phyloP scores from a whole-genome alignment of 2,113 vertebrate species.

The Halichoerus grypus region DNA sequence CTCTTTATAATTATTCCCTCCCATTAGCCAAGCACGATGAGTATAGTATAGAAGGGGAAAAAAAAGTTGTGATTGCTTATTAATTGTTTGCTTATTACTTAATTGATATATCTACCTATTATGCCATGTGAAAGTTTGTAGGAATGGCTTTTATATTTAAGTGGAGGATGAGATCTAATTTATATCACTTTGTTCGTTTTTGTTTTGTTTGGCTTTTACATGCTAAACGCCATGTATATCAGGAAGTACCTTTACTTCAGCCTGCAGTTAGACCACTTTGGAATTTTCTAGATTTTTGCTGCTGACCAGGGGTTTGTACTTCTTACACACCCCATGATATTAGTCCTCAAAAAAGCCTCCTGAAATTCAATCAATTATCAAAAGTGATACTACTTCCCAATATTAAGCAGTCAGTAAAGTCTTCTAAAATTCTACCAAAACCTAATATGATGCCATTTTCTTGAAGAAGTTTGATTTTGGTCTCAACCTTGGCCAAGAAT shows the following conservation, averaged over 20 bases:
- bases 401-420: not conserved
- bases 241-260: not conserved
- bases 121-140: not conserved
- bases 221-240: not conserved
- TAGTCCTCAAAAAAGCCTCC: not conserved
- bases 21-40: not conserved
- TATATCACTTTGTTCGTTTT: not conserved
- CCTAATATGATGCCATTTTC: not conserved
- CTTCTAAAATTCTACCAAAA: conserved; percentile 18
- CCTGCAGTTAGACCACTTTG: not conserved
- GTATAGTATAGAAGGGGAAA: not conserved
- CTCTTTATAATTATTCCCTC: not conserved
- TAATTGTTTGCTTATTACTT: not conserved
- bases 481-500: not conserved
- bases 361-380: not conserved
- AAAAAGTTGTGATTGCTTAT: not conserved
- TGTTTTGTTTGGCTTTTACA: not conserved
- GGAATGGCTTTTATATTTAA: not conserved
- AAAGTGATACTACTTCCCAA: not conserved
- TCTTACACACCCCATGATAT: not conserved
- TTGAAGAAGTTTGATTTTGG: not conserved
- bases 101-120: not conserved
- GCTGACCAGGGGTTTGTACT: not conserved
- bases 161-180: not conserved
- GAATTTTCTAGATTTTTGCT: conserved; percentile 12